A percentile compares a stretch with the other conserved stretches of the same genome.
Evolutionary conservation across 2,888 invertebrate species (phyloP).

Genomic region (Hedya salicella): DNA sequence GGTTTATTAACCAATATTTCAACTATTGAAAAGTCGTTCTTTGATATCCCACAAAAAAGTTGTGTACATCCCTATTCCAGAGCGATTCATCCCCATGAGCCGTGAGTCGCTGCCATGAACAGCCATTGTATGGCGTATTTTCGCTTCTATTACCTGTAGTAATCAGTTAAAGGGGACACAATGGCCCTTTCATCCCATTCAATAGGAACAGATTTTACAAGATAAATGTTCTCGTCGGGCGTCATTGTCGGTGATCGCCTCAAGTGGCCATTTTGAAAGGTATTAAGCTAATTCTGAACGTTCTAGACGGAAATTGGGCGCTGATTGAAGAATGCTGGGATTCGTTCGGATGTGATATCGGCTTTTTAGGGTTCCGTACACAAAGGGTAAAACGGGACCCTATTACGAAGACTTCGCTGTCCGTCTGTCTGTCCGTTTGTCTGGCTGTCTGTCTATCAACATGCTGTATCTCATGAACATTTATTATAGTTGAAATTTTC

Average conservation of each 20-base stretch:
- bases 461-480: too few relatives aligned
- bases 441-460: too few relatives aligned
- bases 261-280: conserved; percentile 55
- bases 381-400: too few relatives aligned
- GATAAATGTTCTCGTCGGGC: conserved; percentile 63
- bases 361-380: too few relatives aligned
- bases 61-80: too few relatives aligned
- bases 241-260: conserved; percentile 52
- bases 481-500: too few relatives aligned
- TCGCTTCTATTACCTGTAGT: conserved; percentile 75
- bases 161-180: conserved; percentile 70
- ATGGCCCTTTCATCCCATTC: conserved; percentile 65
- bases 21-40: too few relatives aligned
- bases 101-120: conserved; percentile 52
- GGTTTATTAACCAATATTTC: too few relatives aligned
- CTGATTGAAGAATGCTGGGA: conserved; percentile 15
- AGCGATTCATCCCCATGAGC: conserved; percentile 6
- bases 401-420: too few relatives aligned
- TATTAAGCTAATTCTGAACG: conserved; percentile 40
- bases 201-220: conserved; percentile 70
- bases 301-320: conserved; percentile 32
- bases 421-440: too few relatives aligned
- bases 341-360: conserved; percentile 12
- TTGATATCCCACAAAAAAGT: too few relatives aligned
- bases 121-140: conserved; percentile 62